Evolutionary conservation across 2,797 vertebrate genomes (phyloP), one percentile per base, ranked within the genome.

Genomic region (Gadopsis bispinosus): DNA sequence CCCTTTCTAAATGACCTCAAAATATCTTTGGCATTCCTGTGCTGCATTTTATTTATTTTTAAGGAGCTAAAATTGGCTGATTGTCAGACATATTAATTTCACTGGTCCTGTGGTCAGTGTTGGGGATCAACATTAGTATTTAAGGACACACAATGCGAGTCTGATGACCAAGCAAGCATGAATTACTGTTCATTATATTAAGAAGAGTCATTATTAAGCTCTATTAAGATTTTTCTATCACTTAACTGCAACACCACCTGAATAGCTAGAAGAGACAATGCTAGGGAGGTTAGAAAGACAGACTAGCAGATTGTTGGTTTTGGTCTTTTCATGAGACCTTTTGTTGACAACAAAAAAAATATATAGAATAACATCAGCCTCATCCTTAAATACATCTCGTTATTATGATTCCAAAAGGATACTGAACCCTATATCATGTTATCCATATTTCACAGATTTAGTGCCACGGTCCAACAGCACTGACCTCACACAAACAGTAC

Each of bases 241-340:
- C 3, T 37, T 5, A 37, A 56, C 16, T 56, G 1, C 10, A 56
- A 56, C 29, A 19, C 29, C 31, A 19, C 3, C 10, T 14, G 35
- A 13, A 60, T 19, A 37, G 19, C 11, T 3, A 39, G 5, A 39
- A 39, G 39, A 39, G 20, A 60, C 20, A 9, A 22, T 17, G 19
- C 19, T 19, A 9, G 17, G 12, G 20, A n/a, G 9, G 19, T 13
- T n/a, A 7, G 12, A 19, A 50, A 47, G 20, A 22, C 0, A 1
- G 48, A 22, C 63, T 5, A 22, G 26, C 13, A n/a, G n/a, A 29
- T 41, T 6, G 11, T 39, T 60, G 54, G n/a, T 41, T 41, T 51
- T 61, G n/a, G 7, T 61, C 19, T 60, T 59, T 60, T 39, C 43
- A 47, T 45, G 37, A 35, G 66, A 69, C n/a, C n/a, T n/a, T 69